A percentile compares a stretch with the other conserved stretches of the same genome.
These are phyloP conservation scores for Drosophila tsacasi DNA, from an alignment of 1,140 invertebrate genomes.

Conservation along the genomic window DNA sequence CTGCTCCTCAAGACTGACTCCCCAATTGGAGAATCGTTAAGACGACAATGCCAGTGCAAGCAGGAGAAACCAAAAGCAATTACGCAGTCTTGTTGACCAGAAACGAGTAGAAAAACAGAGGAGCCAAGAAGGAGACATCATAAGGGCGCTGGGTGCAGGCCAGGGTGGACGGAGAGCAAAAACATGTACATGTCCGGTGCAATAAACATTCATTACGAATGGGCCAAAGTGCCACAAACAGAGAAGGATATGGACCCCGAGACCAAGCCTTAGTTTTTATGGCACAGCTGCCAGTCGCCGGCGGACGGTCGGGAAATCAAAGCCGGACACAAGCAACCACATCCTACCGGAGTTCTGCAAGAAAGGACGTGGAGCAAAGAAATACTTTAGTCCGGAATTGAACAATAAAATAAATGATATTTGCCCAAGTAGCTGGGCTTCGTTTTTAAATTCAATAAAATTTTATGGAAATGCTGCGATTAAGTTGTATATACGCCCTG, in stretches of 20 bases:
- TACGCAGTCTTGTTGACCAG: constrained; percentile 69
- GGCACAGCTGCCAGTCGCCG: constrained; percentile 76
- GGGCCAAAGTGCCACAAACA: constrained; percentile 76
- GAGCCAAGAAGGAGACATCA: constrained; percentile 42
- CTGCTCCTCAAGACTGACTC: constrained; percentile 27
- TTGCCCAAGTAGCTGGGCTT: constrained; percentile 73
- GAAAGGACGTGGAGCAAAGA: constrained; percentile 56
- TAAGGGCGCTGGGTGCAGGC: constrained; percentile 3
- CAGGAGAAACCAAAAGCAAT: constrained; percentile 67
- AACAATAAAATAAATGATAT: constrained; percentile 84
- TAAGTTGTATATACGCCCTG: constrained; percentile 58
- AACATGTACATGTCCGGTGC: constrained; percentile 82
- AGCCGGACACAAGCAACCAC: constrained; percentile 41
- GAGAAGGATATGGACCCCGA: constrained; percentile 58
- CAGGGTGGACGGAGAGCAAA: constrained; percentile 46
- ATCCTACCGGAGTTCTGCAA: constrained; percentile 31
- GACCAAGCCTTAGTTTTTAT: constrained; percentile 69
- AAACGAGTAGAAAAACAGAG: constrained; percentile 53
- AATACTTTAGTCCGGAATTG: constrained; percentile 75
- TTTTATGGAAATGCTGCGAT: constrained; percentile 82
- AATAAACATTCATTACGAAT: constrained; percentile 84
- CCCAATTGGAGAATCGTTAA: constrained; percentile 46
- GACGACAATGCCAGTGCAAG: constrained; percentile 50
- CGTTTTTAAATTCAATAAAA: constrained; percentile 83
- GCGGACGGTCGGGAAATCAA: constrained; percentile 75